Conservation (phyloP, 2,888 invertebrate genomes). For the Conops quadrifasciatus region DNA sequence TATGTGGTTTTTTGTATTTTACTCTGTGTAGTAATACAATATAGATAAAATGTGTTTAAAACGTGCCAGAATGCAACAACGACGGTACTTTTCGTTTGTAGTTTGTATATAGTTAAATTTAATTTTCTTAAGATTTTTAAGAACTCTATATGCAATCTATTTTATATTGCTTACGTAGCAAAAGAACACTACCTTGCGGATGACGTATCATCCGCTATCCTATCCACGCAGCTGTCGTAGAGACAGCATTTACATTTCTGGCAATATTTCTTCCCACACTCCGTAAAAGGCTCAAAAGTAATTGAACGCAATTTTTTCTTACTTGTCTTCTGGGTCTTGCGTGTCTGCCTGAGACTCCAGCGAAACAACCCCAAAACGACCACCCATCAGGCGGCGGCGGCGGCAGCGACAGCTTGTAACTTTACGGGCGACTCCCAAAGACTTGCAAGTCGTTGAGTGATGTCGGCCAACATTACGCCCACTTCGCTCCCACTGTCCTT, state of each 20-base stretch:
- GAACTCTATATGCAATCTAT: background rate
- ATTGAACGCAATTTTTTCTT: slow-evolving; percentile 31
- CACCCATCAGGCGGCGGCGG: background rate
- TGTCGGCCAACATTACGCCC: no score
- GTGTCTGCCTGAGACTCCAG: background rate
- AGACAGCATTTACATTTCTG: slow-evolving; percentile 26
- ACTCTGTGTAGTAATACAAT: no score
- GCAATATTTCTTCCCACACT: slow-evolving; percentile 31
- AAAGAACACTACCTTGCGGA: slow-evolving; percentile 4
- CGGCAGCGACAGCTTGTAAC: no score
- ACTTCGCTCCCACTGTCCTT: no score
- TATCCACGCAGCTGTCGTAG: background rate
- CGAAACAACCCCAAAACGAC: background rate
- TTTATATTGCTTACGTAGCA: slow-evolving; percentile 18
- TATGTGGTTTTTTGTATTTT: no score
- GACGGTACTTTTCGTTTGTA: background rate
- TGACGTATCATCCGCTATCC: no score
- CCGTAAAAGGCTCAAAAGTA: slow-evolving; percentile 29
- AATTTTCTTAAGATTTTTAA: background rate
- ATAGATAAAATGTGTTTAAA: no score
- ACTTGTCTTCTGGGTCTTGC: slow-evolving; percentile 14
- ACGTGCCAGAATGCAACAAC: no score
- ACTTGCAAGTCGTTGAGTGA: no score
- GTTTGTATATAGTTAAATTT: no score
- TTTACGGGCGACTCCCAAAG: no score